Evolutionary conservation across 2,797 vertebrate genomes (phyloP), one percentile per base, ranked within the genome.

Genomic region (Nothura maculosa): DNA sequence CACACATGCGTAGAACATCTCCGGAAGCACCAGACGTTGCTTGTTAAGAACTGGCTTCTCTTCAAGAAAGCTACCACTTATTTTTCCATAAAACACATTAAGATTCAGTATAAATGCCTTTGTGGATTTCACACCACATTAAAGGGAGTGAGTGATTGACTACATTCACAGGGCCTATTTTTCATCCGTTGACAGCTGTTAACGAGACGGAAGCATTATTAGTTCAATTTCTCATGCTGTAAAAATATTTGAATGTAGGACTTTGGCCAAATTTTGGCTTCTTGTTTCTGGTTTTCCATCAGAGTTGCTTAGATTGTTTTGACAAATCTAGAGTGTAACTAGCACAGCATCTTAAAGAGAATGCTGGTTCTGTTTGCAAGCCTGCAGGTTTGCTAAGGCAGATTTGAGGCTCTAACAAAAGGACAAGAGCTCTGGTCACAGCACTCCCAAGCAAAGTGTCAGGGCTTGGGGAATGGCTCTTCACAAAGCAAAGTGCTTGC

Each of bases 101-200:
- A 89, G 74, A 95, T 93, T 91, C 91, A 88, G 89, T 87, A 95
- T 92, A 96, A 95, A 95, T 94, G 92, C 82, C 82, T 95, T 92
- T 95, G 93, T 88, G 87, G 93, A 95, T 96, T 96, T 96, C 95
- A 96, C 87, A 96, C 94, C 94, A 96, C 92, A 92, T 96, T 96
- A 93, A 94, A 95, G 94, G 85, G 57, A 84, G 77, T 73, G 85
- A 95, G 74, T 95, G 93, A 96, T 92, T 94, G 93, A 95, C 90
- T 95, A 76, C 92, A 87, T 96, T 95, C 91, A 91, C 87, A 89
- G 91, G 94, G 89, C 94, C 95, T 96, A 93, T 96, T 95, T 95
- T 96, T 95, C 93, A 95, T 95, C 70, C 89, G 93, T 91, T 94
- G 96, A 95, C 95, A 95, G 93, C 94, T 95, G 95, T 94, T 96